Percentiles rank a stretch among this genome's conserved stretches.
phyloP scores from a whole-genome alignment of 2,113 vertebrate genomes.

The Dissostichus mawsoni region DNA sequence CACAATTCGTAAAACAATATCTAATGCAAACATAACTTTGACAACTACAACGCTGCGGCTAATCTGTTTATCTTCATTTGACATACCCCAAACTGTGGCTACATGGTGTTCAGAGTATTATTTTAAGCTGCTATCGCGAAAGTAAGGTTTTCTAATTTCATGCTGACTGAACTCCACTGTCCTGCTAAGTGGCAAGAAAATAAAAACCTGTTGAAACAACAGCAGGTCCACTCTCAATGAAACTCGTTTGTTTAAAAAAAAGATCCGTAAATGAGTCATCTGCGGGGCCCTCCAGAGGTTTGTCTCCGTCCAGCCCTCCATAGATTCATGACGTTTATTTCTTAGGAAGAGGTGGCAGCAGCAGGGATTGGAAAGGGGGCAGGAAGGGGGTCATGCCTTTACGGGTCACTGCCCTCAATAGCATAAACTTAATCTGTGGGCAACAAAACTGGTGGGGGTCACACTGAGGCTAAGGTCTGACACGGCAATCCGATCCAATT shows the following conservation, averaged over 20 bases:
- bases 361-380: constrained; percentile 54
- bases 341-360: constrained; percentile 49
- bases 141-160: constrained; percentile 40
- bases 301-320: constrained; percentile 57
- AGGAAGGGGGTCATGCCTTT: constrained; percentile 67
- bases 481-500: constrained; percentile 32
- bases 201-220: constrained; percentile 32
- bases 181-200: constrained; percentile 23
- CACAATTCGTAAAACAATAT: constrained; percentile 2
- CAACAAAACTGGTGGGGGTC: constrained; percentile 59
- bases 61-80: constrained; percentile 50
- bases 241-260: constrained; percentile 44
- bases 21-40: constrained; percentile 15
- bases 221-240: constrained; percentile 58
- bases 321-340: constrained; percentile 53
- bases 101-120: constrained; percentile 19
- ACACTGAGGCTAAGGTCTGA: constrained; percentile 51
- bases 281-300: constrained; percentile 59
- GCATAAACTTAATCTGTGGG: constrained; percentile 58
- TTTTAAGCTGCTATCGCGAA: constrained; percentile 28
- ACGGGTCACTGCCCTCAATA: constrained; percentile 73
- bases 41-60: neutral
- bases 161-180: constrained; percentile 31
- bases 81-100: constrained; percentile 10
- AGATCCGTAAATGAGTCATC: constrained; percentile 74